Base-by-base conservation (phyloP, 1,140 invertebrate genomes). In the Scaptomyza hsui region DNA sequence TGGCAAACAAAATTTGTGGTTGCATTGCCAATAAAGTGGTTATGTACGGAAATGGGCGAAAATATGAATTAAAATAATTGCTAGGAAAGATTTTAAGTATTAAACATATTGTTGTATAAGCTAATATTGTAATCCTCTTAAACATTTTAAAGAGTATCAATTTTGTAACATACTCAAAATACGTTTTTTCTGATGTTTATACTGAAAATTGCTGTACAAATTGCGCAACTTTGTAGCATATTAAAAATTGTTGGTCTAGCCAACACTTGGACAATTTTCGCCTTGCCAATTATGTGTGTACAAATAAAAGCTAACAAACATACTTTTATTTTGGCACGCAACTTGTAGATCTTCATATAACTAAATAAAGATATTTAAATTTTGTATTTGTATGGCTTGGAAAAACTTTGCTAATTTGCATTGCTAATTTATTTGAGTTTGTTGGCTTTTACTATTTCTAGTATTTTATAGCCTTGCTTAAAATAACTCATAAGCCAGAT, bases 401-500 rank as follows among this genome's bases (percentile, higher is more conserved):
- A 61, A 37, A 64, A 57, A 42, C 29, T 63, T 61, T 67, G 63
- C 21, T 6, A 72, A 72, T 60, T 68, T 67, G 47, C 41, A 49
- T 59, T 51, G 16, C n/a, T 37, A 18, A 1, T 61, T 21, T 37
- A 7, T 10, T 44, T 74, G 12, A 47, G 9, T 7, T 63, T 57
- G 35, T 57, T 59, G 15, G 24, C 4, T 26, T n/a, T n/a, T n/a
- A n/a, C n/a, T n/a, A n/a, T n/a, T 16, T 26, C 21, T 51, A n/a
- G 18, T n/a, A 18, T 49, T 73, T 73, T 73, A 69, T 61, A 59
- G 19, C 44, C 21, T 71, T 48, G 69, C 41, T 68, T 63, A 64
- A 76, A 76, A 76, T 69, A 73, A 45, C 71, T 52, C 69, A 82
- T 74, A 80, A 82, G 67, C 60, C 69, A 75, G 81, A 86, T 80